Evolutionary conservation across 2,888 invertebrate species (phyloP), one percentile per base, ranked within the genome.

Genomic region (Coleophora flavipennella): DNA sequence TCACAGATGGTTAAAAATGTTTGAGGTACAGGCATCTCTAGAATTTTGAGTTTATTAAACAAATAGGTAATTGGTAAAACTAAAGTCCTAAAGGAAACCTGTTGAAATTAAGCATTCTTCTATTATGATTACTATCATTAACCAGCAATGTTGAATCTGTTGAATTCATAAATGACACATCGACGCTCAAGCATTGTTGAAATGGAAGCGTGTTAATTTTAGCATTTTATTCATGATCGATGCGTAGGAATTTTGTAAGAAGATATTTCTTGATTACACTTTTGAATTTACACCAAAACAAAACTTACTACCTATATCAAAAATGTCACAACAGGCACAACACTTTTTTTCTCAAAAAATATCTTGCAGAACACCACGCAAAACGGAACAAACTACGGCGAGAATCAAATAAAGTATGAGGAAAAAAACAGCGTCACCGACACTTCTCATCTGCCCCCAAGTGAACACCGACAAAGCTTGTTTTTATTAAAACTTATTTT

Each of bases 261-360:
- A 40, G 50, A 46, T 46, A 46, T 46, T 50, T 40, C 43, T 25
- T 34, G 11, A n/a, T 9, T 11, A 20, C 7, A 13, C 34, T 41
- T 33, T 9, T 43, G 13, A 33, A 39, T 39, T 38, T 38, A 41
- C 41, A 40, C 40, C 42, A 31, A 51, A 57, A 60, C 60, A 67
- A 52, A 67, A 80, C 84, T 75, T 62, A 80, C 83, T 74, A 62
- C 81, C 83, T 71, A 75, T 72, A 73, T 75, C 73, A 67, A 67
- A 35, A 29, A 26, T 63, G 64, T 59, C 65, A 64, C 61, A 64
- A 57, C 57, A 57, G n/a, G n/a, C n/a, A n/a, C n/a, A n/a, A n/a
- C n/a, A n/a, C n/a, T n/a, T 59, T 66, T 70, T 67, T 76, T 73
- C 72, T 59, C 59, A 58, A 58, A 60, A 62, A 57, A 60, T 53